Evolutionary conservation across 2,797 vertebrate species (phyloP).

Genomic region (Sebastes miniatus): DNA sequence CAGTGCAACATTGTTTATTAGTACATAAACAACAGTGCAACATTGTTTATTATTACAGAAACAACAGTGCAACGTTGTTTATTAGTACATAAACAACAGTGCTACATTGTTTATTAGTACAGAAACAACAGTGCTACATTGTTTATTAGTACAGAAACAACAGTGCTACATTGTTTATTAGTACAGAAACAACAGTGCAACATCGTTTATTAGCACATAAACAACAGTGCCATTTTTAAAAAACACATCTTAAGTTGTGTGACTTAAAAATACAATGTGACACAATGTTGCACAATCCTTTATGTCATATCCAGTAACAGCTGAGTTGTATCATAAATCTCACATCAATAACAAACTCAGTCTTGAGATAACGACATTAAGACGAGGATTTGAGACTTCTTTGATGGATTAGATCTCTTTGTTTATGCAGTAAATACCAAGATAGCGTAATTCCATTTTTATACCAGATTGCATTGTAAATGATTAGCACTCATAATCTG

Average conservation of each 20-base stretch:
- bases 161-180: too few species aligned
- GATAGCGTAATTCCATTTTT: not conserved
- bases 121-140: too few species aligned
- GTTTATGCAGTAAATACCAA: not conserved
- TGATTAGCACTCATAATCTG: not conserved
- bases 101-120: too few species aligned
- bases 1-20: too few species aligned
- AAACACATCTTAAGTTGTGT: not conserved
- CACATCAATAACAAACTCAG: not conserved
- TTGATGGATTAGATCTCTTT: not conserved
- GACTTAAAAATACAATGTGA: not conserved
- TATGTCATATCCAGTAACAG: not conserved
- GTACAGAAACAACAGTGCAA: too few species aligned
- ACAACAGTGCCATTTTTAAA: too few species aligned
- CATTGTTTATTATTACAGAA: accelerated
- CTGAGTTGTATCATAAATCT: not conserved
- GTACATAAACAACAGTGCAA: too few species aligned
- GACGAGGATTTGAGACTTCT: not conserved
- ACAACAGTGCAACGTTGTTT: too few species aligned
- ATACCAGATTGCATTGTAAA: not conserved
- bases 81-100: too few species aligned
- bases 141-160: too few species aligned
- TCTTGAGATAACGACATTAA: not conserved
- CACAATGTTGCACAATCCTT: not conserved
- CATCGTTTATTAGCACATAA: too few species aligned